These are phyloP conservation scores for Suillia variegata DNA, from an alignment of 2,888 invertebrate species.

Conservation along the genomic window DNA sequence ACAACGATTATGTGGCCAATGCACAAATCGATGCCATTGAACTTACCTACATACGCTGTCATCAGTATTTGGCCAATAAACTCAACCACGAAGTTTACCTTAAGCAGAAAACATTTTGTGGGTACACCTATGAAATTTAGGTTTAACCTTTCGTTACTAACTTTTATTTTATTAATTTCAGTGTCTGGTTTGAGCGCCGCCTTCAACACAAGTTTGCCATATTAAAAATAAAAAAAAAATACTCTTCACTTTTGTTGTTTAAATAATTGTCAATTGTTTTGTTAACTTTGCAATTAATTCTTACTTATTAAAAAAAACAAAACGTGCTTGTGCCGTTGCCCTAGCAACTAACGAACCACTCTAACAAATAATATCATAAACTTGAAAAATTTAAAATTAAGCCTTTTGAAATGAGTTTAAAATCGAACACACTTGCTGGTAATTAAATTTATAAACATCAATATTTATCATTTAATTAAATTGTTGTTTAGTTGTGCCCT, in stretches of 20 bases:
- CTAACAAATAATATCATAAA: no score
- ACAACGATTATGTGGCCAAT: constrained; percentile 37
- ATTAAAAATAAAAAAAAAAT: constrained; percentile 30
- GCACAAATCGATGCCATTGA: constrained; percentile 56
- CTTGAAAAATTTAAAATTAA: no score
- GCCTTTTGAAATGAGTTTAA: no score
- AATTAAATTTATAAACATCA: no score
- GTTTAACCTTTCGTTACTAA: constrained; percentile 15
- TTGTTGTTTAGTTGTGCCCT: constrained; percentile 43
- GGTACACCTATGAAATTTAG: constrained; percentile 24
- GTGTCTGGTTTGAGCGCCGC: constrained; percentile 52
- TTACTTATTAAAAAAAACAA: no score
- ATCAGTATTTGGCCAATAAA: constrained; percentile 52
- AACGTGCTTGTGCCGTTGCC: no score
- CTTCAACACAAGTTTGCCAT: constrained; percentile 52
- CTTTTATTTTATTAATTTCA: constrained; percentile 37
- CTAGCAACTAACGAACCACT: no score
- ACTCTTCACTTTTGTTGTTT: background rate
- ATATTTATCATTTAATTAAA: no score
- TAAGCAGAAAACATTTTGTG: constrained; percentile 45
- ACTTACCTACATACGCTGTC: constrained; percentile 55
- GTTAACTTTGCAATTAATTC: no score
- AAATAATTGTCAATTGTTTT: background rate
- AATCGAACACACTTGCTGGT: no score
- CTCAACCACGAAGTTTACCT: constrained; percentile 41